Evolutionary conservation across 1,140 invertebrate species (phyloP).

Genomic region (Aplysia californica): DNA sequence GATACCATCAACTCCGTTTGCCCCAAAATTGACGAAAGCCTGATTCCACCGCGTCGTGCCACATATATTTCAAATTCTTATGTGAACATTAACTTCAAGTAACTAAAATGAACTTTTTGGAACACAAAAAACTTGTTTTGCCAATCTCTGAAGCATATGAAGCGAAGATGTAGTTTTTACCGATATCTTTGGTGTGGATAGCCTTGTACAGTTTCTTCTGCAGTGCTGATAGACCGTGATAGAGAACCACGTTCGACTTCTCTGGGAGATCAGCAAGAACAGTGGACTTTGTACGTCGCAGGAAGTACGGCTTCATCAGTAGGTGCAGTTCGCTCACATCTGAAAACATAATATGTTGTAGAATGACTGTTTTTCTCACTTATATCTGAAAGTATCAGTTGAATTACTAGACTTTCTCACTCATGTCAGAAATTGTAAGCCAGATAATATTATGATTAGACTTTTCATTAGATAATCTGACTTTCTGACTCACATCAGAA

Average conservation of each 20-base stretch:
- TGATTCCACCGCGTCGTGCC: too few species aligned
- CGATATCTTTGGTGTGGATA: conserved; percentile 63
- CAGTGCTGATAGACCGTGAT: conserved; percentile 61
- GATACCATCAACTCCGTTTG: too few species aligned
- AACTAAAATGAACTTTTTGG: too few species aligned
- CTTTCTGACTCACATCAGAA: too few species aligned
- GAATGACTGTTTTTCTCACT: neutral
- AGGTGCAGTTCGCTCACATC: conserved; percentile 54
- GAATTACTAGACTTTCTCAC: neutral
- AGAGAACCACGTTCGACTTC: conserved; percentile 64
- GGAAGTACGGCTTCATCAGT: conserved; percentile 57
- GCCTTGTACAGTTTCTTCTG: conserved; percentile 68
- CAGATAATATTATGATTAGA: neutral
- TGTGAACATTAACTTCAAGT: too few species aligned
- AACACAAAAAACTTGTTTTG: too few species aligned
- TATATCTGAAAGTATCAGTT: neutral
- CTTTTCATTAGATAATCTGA: neutral
- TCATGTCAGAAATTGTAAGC: neutral
- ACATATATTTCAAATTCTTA: too few species aligned
- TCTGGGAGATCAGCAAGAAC: conserved; percentile 63
- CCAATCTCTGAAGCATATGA: too few species aligned
- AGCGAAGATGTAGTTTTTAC: conserved; percentile 35
- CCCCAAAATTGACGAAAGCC: too few species aligned
- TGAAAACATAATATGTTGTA: conserved; percentile 16
- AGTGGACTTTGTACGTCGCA: conserved; percentile 61